Conservation (phyloP, 2,888 invertebrate genomes). For the Cheilosia scutellata region DNA sequence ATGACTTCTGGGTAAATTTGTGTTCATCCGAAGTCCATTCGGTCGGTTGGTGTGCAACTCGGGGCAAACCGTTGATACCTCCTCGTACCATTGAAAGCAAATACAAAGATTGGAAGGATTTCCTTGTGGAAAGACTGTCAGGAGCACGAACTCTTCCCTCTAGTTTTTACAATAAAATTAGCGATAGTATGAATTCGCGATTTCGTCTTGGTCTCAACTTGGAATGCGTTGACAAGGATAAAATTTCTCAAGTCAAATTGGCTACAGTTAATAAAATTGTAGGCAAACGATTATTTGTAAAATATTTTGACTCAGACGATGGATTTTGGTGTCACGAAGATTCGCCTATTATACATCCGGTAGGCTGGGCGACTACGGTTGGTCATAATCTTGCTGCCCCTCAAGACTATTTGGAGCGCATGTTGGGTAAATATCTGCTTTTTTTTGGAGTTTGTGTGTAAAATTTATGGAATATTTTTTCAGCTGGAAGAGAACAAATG, state of each 20-base stretch:
- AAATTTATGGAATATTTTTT: not conserved
- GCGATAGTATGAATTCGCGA: slow-evolving; percentile 92
- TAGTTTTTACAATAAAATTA: slow-evolving; percentile 95
- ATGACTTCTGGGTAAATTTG: slow-evolving; percentile 98
- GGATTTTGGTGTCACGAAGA: slow-evolving; percentile 99
- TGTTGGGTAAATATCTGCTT: slow-evolving; percentile 86
- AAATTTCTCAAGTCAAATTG: slow-evolving; percentile 96
- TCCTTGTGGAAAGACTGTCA: slow-evolving; percentile 94
- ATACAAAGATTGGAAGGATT: slow-evolving; percentile 98
- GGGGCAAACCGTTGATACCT: slow-evolving; percentile 97
- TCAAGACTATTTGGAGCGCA: slow-evolving; percentile 90
- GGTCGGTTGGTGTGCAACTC: slow-evolving; percentile 98
- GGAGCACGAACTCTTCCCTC: slow-evolving; percentile 97
- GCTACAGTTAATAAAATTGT: slow-evolving; percentile 95
- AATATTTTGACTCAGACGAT: slow-evolving; percentile 94
- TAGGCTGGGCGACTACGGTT: slow-evolving; percentile 97
- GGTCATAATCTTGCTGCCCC: slow-evolving; percentile 96
- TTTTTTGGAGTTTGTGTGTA: not conserved
- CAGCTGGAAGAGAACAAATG: slow-evolving; percentile 84
- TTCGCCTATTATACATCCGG: slow-evolving; percentile 96
- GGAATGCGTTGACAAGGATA: slow-evolving; percentile 98
- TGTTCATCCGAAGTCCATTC: slow-evolving; percentile 98
- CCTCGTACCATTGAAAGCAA: slow-evolving; percentile 96
- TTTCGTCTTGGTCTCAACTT: slow-evolving; percentile 93
- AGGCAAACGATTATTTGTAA: slow-evolving; percentile 95